Base-by-base conservation (phyloP, 2,113 vertebrate species). In the Gobius niger region DNA sequence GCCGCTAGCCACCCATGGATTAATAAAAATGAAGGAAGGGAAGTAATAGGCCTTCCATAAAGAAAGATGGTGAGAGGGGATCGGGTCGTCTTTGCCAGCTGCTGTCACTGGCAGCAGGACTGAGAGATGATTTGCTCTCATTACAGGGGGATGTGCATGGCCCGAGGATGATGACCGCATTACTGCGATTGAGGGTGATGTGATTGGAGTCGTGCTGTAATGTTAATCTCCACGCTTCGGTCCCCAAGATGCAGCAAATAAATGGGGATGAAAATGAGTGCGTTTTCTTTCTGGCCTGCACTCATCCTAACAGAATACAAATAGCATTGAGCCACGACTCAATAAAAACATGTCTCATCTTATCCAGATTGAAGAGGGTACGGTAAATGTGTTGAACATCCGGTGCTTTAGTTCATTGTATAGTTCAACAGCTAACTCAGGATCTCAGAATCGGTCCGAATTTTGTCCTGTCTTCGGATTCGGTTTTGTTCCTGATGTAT, bases 101-200 rank as follows among this genome's bases (percentile, higher is more conserved):
- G 85, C 82, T 81, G 85, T 87, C 88, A 82, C 86, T 82, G 80
- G 76, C 87, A 88, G 85, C 83, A 82, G 84, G 52, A 85, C 87
- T 88, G 82, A 74, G 80, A 91, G 88, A 90, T 90, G 77, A 91
- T 92, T 93, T 92, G 82, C 82, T 81, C 80, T 90, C 85, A 90
- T 93, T 92, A 92, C 85, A 82, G 78, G 85, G 76, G 79, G 89
- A 87, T 86, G 75, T 84, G 78, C 83, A 77, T 62, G 70, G 84
- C 89, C 86, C 9, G 76, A 77, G 89, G 88, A 89, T 78, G 89
- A 89, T 82, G 86, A 81, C 89, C 77, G 14, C 82, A 83, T 90
- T 85, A 78, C 78, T 71, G 76, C 72, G 67, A 86, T 89, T 74
- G 81, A 81, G 69, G 85, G 60, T 73, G 63, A 90, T 88, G 80